These are phyloP conservation scores for Schizothorax lantsangensis DNA, from an alignment of 2,797 vertebrate genomes.

Conservation along the genomic window DNA sequence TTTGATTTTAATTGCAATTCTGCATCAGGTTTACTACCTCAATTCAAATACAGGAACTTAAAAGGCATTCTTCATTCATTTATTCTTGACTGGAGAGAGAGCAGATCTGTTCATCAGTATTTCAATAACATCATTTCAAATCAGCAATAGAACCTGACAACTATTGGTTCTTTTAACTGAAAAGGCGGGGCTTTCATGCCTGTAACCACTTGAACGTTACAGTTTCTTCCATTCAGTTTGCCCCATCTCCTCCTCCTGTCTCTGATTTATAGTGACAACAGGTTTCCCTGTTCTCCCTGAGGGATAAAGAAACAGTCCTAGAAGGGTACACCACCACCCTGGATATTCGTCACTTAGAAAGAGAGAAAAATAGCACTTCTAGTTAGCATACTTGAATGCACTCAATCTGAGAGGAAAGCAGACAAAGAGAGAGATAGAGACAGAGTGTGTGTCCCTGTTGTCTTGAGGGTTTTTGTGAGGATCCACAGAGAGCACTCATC, in stretches of 20 bases:
- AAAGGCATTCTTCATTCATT: background rate
- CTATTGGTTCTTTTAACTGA: background rate
- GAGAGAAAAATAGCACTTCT: constrained; percentile 3
- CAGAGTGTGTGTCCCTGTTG: constrained; percentile 5
- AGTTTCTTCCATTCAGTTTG: background rate
- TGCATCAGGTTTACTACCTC: background rate
- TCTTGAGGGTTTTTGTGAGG: constrained; percentile 39
- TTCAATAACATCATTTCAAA: background rate
- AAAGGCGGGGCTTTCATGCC: background rate
- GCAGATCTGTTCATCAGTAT: background rate
- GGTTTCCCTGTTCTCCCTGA: constrained; percentile 7
- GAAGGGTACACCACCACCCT: background rate
- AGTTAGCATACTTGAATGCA: constrained; percentile 41
- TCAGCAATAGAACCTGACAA: background rate
- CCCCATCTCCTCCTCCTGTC: background rate
- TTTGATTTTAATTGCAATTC: background rate
- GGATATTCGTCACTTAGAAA: constrained; percentile 20
- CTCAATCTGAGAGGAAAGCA: constrained; percentile 26
- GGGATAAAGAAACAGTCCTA: background rate
- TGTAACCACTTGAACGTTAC: background rate
- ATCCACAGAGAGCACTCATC: constrained; percentile 34
- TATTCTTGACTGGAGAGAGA: background rate
- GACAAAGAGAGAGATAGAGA: constrained; percentile 30
- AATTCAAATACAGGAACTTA: background rate
- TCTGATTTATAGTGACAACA: background rate